Evolutionary conservation across 2,888 invertebrate genomes (phyloP).

Genomic region (Callosobruchus maculatus): DNA sequence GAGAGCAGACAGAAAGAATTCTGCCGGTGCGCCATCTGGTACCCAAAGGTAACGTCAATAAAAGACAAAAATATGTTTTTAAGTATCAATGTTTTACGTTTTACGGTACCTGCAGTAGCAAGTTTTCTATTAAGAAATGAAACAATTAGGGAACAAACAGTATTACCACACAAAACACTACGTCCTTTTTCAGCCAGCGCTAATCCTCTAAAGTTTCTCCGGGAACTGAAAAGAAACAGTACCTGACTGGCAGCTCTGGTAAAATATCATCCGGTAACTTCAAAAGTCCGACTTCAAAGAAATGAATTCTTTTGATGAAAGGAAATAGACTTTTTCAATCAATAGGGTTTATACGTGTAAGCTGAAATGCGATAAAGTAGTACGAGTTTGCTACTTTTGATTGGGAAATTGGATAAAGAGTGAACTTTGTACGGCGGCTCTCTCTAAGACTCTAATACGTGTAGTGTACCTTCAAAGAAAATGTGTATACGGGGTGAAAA

Average conservation of each 20-base stretch:
- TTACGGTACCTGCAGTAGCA: no score
- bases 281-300: constrained; percentile 32
- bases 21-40: no score
- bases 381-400: neutral
- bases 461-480: neutral
- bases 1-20: no score
- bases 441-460: neutral
- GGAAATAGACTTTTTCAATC: constrained; percentile 42
- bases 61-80: no score
- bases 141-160: neutral
- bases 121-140: neutral
- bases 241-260: constrained; percentile 5
- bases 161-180: neutral
- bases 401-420: neutral
- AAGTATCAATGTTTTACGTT: no score
- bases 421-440: neutral
- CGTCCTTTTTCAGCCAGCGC: neutral
- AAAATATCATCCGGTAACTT: constrained; percentile 25
- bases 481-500: neutral
- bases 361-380: constrained; percentile 2
- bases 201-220: constrained; percentile 15
- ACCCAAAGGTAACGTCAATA: no score
- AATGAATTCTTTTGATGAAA: constrained; percentile 31
- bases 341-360: constrained; percentile 29
- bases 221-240: constrained; percentile 17